phyloP scores from a whole-genome alignment of 2,797 vertebrate species.

The Spinibarbus caldwelli region DNA sequence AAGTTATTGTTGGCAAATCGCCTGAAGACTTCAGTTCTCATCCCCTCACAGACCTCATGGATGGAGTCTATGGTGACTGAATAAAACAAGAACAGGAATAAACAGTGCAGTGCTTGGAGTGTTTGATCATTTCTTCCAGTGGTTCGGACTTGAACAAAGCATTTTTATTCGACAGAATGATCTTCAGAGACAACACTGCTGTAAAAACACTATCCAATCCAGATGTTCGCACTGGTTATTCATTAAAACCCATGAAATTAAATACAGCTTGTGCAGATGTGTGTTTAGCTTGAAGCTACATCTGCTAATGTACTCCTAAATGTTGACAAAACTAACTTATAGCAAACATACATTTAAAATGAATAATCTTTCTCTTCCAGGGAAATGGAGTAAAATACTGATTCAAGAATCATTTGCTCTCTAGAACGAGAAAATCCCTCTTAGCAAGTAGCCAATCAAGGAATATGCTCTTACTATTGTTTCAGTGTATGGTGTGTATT shows the following conservation, averaged over 20 bases:
- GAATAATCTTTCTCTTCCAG: neutral
- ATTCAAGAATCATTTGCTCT: neutral
- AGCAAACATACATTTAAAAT: neutral
- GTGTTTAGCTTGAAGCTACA: neutral
- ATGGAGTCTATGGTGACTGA: constrained; percentile 95
- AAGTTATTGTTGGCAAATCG: constrained; percentile 88
- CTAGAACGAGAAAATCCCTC: neutral
- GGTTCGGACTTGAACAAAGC: neutral
- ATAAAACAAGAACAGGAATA: neutral
- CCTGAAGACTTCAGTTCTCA: constrained; percentile 94
- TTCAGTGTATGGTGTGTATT: neutral
- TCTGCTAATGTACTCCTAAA: neutral
- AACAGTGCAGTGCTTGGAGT: neutral
- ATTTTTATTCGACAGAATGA: neutral
- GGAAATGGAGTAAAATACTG: neutral
- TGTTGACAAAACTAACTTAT: neutral
- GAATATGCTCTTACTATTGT: neutral
- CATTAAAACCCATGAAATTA: neutral
- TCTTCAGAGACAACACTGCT: neutral
- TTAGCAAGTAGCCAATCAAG: neutral
- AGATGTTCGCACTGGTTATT: neutral
- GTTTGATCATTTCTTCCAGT: neutral
- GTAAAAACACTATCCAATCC: neutral
- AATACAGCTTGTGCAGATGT: neutral
- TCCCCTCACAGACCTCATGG: constrained; percentile 94